Base-by-base conservation (phyloP, 2,888 invertebrate genomes). In the Rotaria macrura region DNA sequence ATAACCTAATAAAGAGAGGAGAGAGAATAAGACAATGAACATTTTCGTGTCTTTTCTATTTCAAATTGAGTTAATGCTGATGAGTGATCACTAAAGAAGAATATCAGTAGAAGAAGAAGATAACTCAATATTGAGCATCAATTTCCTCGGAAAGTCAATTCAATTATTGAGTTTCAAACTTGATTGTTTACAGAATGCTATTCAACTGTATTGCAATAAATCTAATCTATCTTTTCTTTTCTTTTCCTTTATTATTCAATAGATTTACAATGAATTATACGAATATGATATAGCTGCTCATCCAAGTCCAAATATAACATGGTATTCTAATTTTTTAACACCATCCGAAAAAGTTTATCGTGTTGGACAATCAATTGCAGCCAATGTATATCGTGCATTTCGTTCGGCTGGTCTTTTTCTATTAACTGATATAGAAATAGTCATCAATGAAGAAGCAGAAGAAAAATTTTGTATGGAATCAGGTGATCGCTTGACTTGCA, bases 281-380 rank as follows among this genome's bases (percentile, higher is more conserved):
- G 88, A 89, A 0, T 91, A 90, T 87, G 91, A 91, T 87, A 34
- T 20, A 14, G 88, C 89, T 38, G 89, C 89, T 57, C 89, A 89
- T 83, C 88, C 88, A 79, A 43, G 79, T 79, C 79, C 79, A 43
- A 79, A 79, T 79, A 40, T 79, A 10, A 79, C 79, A 79, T 79
- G 79, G 79, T 79, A 79, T 79, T 43, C 40, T 0, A 43, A 79
- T 25, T 79, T 79, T 79, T 40, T 79, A 43, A 79, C 79, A 79
- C 79, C 79, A n/a, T n/a, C n/a, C 2, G 43, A 40, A 79, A 79
- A 40, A 79, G 43, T 79, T 12, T 79, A 43, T 43, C 40, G 79
- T 43, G 79, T 79, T 79, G 79, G 79, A 20, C 79, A 79, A 43
- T 79, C 79, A 2, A 12, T 43, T 14, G 79, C 79, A 25, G 40